Evolutionary conservation across 2,888 invertebrate genomes (phyloP), one percentile per base, ranked within the genome.

Genomic region (Dysmachus trigonus): DNA sequence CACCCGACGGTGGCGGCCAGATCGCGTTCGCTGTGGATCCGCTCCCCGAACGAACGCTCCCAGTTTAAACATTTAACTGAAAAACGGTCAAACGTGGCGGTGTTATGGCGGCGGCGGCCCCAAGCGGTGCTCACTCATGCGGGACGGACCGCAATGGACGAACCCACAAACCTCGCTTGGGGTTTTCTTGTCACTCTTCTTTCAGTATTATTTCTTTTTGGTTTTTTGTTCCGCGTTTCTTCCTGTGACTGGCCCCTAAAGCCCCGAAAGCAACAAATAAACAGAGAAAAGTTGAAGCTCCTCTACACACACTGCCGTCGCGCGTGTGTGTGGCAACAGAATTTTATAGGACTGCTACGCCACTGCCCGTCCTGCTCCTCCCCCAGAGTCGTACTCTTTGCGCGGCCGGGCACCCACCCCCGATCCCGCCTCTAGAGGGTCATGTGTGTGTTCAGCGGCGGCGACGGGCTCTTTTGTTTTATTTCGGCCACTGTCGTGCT

Each of bases 51-150:
- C 87, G 81, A 76, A 72, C 71, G 85, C 33, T 15, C 30, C 51
- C 84, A 73, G 85, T 84, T 62, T 47, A 33, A 71, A 62, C 18
- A 31, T 83, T 86, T 86, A 87, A 86, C 87, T 86, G 38, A 62
- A 86, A 88, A 87, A 86, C 87, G 88, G 86, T 86, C 86, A 85
- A 86, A 85, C 79, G 87, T 82, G 77, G 87, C 86, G 87, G 85
- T 87, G 88, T 86, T 88, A 81, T 86, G 87, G 87, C 87, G 88
- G 88, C 87, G 87, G 87, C 87, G 88, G 88, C 87, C 88, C 85
- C 88, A 86, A n/a, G 89, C 89, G 90, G 89, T 91, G 91, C 90
- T 91, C 90, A 91, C 90, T 91, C 90, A 91, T 90, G 91, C 91
- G 90, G 89, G 89, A 90, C 91, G 89, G 88, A 89, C 90, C 88